Base-by-base conservation (phyloP, 2,888 invertebrate species). In the Congeria kusceri region DNA sequence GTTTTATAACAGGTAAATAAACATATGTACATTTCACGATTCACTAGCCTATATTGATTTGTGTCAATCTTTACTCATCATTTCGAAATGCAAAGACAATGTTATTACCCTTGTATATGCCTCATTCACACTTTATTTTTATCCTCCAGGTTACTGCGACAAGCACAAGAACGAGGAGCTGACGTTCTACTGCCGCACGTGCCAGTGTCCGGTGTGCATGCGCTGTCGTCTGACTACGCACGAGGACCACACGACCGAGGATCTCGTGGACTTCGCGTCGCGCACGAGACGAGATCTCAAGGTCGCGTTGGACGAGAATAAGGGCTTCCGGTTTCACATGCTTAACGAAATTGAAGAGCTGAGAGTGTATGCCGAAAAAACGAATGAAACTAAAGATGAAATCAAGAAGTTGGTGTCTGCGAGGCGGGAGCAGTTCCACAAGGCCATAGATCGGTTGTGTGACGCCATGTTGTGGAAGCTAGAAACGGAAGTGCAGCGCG, bases 191-290 rank as follows among this genome's bases (percentile, higher is more conserved):
- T 83, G 83, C 39, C 77, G 83, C 39, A 83, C 80, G 5, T 83
- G 83, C 47, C 66, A 72, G 25, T 57, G 53, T 15, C 69, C 83
- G 18, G 73, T 83, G 23, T 83, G 83, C 57, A 80, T 83, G 69
- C 58, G 83, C 13, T 83, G 83, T 70, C 75, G 83, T 28, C 67
- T 83, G 61, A 83, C 80, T 3, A 66, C 69, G 5, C 83, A 83
- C 61, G 83, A 83, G 56, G 80, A 83, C 64, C 83, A 83, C 64
- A 83, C 83, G 3, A 80, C 83, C 3, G 80, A 76, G 59, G 83
- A 83, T 56, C 67, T 83, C 23, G 71, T 71, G 5, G 83, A 83
- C 59, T 78, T 75, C 59, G 77, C 78, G 2, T 28, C 23, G 4
- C 61, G 58, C 3, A 67, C 83, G 4, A 47, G 80, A 27, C 71